Evolutionary conservation across 2,888 invertebrate genomes (phyloP).

Genomic region (Kuschelorhynchus macadamiae): DNA sequence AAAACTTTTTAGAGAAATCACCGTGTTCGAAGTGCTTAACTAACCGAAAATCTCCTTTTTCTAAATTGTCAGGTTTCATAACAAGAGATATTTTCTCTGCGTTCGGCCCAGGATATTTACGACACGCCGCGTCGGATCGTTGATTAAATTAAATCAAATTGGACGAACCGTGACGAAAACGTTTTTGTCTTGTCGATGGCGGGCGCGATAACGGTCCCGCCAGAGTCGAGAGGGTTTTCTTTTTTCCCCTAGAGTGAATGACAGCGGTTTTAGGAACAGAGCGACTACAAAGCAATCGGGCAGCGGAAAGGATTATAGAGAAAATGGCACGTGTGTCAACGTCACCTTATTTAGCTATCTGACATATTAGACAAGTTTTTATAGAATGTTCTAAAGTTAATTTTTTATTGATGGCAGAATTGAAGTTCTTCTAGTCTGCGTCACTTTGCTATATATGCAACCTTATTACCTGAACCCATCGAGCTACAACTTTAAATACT

Average conservation of each 20-base stretch:
- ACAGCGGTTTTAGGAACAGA: slow-evolving; percentile 1
- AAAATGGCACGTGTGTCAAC: neutral
- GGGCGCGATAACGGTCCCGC: slow-evolving; percentile 12
- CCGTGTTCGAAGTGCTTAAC: too few relatives aligned
- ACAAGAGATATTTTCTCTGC: neutral
- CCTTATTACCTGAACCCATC: too few relatives aligned
- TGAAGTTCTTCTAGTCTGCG: too few relatives aligned
- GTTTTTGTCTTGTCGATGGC: slow-evolving; percentile 18
- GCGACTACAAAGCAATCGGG: too few relatives aligned
- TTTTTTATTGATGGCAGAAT: too few relatives aligned
- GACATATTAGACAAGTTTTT: too few relatives aligned
- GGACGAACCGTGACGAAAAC: slow-evolving; percentile 20
- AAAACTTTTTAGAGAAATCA: too few relatives aligned
- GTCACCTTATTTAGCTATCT: neutral
- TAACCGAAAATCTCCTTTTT: slow-evolving; percentile 1
- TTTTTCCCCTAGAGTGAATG: slow-evolving; percentile 3
- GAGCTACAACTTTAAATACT: too few relatives aligned
- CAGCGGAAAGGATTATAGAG: neutral
- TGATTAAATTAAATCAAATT: slow-evolving; percentile 18
- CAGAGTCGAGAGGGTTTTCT: slow-evolving; percentile 6
- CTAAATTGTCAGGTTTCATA: neutral
- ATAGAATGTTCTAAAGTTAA: too few relatives aligned
- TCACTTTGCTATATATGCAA: too few relatives aligned
- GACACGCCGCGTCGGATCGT: neutral
- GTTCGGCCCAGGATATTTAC: slow-evolving; percentile 5